Conservation (phyloP, 2,888 invertebrate genomes). For the Leptopilina syphax region DNA sequence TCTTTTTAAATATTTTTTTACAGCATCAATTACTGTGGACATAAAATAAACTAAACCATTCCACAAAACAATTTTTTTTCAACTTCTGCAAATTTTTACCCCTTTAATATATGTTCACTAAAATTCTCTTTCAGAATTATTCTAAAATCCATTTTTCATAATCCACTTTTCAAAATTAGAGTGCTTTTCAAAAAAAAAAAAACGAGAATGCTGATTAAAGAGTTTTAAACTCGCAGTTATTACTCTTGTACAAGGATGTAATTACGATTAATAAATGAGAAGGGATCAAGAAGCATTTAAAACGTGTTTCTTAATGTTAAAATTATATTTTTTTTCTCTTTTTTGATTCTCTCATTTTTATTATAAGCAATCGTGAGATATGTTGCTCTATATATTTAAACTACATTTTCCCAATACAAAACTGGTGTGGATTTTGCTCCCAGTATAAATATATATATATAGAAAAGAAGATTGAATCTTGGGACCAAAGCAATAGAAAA, state of each 20-base stretch:
- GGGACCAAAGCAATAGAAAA: slow-evolving; percentile 16
- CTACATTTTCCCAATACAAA: slow-evolving; percentile 9
- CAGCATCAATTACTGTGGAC: no score
- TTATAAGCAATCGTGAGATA: background rate
- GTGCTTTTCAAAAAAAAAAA: no score
- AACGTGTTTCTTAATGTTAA: background rate
- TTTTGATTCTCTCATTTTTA: background rate
- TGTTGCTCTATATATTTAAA: slow-evolving; percentile 11
- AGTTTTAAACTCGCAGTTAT: background rate
- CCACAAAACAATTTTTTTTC: no score
- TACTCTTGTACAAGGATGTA: background rate
- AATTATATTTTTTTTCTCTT: background rate
- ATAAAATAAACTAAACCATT: no score
- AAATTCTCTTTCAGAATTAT: no score
- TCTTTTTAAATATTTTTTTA: no score
- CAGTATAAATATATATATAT: no score
- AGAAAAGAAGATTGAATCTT: slow-evolving; percentile 16
- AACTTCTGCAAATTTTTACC: no score
- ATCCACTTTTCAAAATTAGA: no score
- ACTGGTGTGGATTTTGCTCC: slow-evolving; percentile 15
- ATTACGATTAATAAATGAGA: slow-evolving; percentile 10
- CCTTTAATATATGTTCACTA: no score
- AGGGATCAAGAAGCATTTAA: background rate
- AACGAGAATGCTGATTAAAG: background rate
- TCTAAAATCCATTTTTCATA: no score